Base-by-base conservation (phyloP, 2,113 vertebrate species). In the Leucopternis melanops region DNA sequence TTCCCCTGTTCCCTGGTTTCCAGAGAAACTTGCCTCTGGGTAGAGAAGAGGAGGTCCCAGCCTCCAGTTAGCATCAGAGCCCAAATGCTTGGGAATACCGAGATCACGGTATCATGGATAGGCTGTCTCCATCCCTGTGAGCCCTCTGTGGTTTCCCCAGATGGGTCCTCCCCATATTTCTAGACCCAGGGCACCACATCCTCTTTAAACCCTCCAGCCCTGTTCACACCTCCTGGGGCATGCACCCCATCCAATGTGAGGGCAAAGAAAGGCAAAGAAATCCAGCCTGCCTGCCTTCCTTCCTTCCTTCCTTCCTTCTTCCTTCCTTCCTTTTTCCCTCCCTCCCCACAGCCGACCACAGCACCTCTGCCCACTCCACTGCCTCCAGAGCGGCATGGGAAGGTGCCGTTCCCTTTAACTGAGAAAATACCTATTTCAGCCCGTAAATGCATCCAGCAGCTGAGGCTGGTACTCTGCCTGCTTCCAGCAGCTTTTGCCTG, bases 1-100 rank as follows among this genome's bases (percentile, higher is more conserved):
- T 73, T 65, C 86, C 62, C 79, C 72, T 20, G 5, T 57, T 93
- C 88, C 90, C 45, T 50, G 67, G 58, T 94, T 95, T 95, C 95
- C 79, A 95, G 88, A 94, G 52, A 85, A 94, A 82, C 65, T 95
- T 79, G 61, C 44, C 61, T 95, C 62, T 79, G 52, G 61, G 87
- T 59, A 47, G 42, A 84, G 47, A 36, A 69, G 81, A 87, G 44
- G 3, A 62, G n/a, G 54, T 61, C 40, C 74, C 73, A 74, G n/a
- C 14, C 52, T 72, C 23, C 57, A 50, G 15, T 47, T n/a, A 34
- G 16, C 15, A 29, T 13, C 25, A 49, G 38, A 79, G 47, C 15
- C 32, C 49, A 63, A 81, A 71, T 16, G 4, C 26, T 67, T 32
- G 16, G 44, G n/a, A 71, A 63, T 17, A 40, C 5, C 0, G 1